Conservation (phyloP, 2,113 vertebrate genomes). For the Prionailurus bengalensis region DNA sequence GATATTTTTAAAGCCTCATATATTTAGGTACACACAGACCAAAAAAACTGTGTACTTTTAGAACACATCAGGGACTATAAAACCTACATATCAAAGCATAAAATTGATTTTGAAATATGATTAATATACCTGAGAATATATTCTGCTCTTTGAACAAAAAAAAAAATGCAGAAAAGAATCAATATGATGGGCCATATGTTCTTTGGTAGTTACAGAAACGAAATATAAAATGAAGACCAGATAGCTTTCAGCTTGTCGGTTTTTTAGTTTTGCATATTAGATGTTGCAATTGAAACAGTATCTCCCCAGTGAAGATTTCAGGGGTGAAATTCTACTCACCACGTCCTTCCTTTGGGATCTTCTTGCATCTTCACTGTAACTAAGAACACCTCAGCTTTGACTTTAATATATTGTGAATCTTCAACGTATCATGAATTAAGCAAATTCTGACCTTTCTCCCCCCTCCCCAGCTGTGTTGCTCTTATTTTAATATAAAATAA, state of each 20-base stretch:
- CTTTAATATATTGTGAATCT: neutral
- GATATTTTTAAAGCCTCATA: conserved; percentile 18
- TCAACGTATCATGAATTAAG: conserved; percentile 47
- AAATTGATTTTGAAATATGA: conserved; percentile 58
- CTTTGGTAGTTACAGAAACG: conserved; percentile 10
- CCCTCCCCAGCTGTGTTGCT: neutral
- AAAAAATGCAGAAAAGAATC: neutral
- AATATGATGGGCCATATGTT: neutral
- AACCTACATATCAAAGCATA: conserved; percentile 40
- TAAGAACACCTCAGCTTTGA: conserved; percentile 7
- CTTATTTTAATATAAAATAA: conserved; percentile 49
- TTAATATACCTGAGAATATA: conserved; percentile 47
- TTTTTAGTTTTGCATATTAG: conserved; percentile 55
- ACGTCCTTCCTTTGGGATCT: neutral
- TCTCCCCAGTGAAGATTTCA: neutral
- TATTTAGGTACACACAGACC: neutral
- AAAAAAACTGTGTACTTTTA: conserved; percentile 27
- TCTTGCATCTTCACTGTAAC: neutral
- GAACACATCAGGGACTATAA: conserved; percentile 4
- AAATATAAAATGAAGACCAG: conserved; percentile 3
- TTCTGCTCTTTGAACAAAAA: conserved; percentile 43
- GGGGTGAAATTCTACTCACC: conserved; percentile 32
- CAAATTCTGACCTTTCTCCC: neutral
- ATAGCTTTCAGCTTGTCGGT: conserved; percentile 11
- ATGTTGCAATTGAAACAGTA: neutral